Conservation (phyloP, 2,113 vertebrate species). For the Catharus bicknelli region DNA sequence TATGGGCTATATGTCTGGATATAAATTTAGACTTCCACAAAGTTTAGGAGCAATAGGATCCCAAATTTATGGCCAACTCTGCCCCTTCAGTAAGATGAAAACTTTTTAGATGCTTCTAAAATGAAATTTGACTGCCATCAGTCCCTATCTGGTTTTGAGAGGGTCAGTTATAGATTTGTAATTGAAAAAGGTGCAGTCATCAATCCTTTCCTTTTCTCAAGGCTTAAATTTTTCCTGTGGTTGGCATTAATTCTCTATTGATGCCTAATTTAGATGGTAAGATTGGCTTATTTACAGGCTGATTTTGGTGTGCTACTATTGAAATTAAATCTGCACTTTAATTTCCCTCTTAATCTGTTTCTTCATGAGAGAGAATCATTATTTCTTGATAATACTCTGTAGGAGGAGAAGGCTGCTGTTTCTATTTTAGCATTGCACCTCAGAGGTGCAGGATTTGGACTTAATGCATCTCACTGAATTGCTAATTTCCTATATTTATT, state of each 20-base stretch:
- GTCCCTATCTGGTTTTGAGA: background rate
- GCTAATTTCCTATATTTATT: background rate
- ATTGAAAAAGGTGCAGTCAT: background rate
- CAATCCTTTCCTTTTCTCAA: background rate
- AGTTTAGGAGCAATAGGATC: background rate
- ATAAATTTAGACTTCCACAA: background rate
- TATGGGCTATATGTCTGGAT: background rate
- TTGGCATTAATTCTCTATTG: background rate
- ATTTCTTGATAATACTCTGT: background rate
- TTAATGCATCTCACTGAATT: background rate
- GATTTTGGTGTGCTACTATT: background rate
- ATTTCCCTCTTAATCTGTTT: slow-evolving; percentile 48
- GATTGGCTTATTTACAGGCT: slow-evolving; percentile 14
- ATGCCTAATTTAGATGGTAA: slow-evolving; percentile 5
- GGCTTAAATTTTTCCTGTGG: background rate
- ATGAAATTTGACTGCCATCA: background rate
- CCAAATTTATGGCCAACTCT: background rate
- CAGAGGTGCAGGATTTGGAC: background rate
- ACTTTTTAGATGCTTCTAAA: background rate
- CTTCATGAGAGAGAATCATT: slow-evolving; percentile 18
- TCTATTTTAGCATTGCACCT: background rate
- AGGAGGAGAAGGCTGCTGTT: slow-evolving; percentile 2
- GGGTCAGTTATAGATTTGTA: background rate
- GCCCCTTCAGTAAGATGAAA: background rate
- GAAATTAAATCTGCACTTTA: slow-evolving; percentile 34